These are phyloP conservation scores for Coranthus polyacanthus DNA, from an alignment of 2,797 vertebrate genomes.

Conservation along the genomic window DNA sequence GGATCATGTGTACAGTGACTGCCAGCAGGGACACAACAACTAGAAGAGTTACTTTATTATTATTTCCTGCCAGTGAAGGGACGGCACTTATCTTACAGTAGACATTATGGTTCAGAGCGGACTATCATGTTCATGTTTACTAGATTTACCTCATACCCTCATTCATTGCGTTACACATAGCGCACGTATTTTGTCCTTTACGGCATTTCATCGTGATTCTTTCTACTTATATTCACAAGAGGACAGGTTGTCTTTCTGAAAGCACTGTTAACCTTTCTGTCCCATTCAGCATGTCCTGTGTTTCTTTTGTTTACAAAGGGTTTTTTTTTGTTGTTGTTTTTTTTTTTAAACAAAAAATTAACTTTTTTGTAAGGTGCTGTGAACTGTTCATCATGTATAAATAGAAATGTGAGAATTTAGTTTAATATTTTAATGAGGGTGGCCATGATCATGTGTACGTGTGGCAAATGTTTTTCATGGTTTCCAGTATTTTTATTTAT, in stretches of 20 bases:
- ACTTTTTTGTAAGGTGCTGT: slow-evolving; percentile 32
- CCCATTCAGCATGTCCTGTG: slow-evolving; percentile 14
- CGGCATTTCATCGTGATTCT: background rate
- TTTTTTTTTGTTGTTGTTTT: background rate
- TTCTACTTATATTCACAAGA: slow-evolving; percentile 28
- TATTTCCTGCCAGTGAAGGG: slow-evolving; percentile 11
- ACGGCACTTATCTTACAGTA: slow-evolving; percentile 11
- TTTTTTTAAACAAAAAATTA: slow-evolving; percentile 48
- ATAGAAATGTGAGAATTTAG: slow-evolving; percentile 38
- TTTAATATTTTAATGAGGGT: slow-evolving; percentile 17
- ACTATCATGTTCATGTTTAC: slow-evolving; percentile 37
- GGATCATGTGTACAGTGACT: slow-evolving; percentile 27
- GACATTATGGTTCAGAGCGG: background rate
- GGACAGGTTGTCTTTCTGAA: slow-evolving; percentile 24
- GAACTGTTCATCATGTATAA: slow-evolving; percentile 10
- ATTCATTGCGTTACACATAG: slow-evolving; percentile 6
- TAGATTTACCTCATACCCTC: slow-evolving; percentile 32
- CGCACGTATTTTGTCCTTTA: slow-evolving; percentile 1
- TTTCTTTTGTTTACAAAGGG: slow-evolving; percentile 57
- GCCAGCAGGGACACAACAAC: slow-evolving; percentile 30
- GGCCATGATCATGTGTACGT: slow-evolving; percentile 24
- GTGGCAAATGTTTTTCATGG: slow-evolving; percentile 37
- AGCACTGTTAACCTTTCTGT: slow-evolving; percentile 4
- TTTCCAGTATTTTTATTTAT: slow-evolving; percentile 68
- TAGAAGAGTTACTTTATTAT: slow-evolving; percentile 14